These are phyloP conservation scores for Chaenogobius annularis DNA, from an alignment of 2,113 vertebrate genomes.

Conservation along the genomic window DNA sequence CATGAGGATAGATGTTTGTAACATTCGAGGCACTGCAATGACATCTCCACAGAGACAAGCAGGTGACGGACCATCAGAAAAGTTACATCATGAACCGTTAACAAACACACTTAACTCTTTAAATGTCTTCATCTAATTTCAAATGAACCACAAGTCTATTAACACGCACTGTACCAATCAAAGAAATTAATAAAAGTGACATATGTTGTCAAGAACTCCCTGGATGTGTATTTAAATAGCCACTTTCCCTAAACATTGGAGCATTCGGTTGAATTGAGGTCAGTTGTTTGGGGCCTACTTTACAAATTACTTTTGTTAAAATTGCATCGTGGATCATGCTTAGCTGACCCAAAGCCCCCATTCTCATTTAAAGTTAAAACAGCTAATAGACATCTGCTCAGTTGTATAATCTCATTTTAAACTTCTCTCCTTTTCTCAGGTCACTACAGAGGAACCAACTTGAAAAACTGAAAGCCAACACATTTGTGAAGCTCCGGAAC, in stretches of 20 bases:
- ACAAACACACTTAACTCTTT: no score
- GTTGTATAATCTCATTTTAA: background rate
- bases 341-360: background rate
- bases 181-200: no score
- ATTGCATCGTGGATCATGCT: background rate
- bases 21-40: no score
- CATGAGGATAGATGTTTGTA: no score
- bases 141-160: no score
- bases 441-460: constrained; percentile 86
- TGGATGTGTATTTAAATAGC: no score
- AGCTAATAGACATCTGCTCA: background rate
- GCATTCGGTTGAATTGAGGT: background rate
- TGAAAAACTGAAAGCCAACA: constrained; percentile 81
- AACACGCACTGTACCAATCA: no score
- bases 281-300: background rate
- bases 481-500: constrained; percentile 83
- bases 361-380: background rate
- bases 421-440: constrained; percentile 68
- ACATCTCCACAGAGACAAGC: no score
- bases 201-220: no score
- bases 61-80: no score
- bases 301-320: background rate
- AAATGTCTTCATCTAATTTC: no score
- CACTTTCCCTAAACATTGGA: background rate
- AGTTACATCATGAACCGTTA: no score